Evolutionary conservation across 2,888 invertebrate species (phyloP).

Genomic region (Chironomus tentans): DNA sequence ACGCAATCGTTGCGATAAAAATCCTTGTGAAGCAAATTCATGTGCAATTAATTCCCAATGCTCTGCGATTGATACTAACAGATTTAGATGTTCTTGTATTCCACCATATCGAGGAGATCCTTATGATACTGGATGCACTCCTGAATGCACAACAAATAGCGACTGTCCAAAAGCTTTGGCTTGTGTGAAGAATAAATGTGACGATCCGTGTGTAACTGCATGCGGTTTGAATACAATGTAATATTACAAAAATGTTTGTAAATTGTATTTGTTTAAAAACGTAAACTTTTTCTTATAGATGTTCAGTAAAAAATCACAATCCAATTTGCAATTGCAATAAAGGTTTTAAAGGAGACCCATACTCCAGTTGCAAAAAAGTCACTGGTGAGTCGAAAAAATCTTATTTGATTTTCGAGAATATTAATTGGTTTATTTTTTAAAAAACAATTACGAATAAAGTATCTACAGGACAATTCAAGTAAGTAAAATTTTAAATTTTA

Average conservation of each 20-base stretch:
- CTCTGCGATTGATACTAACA: not conserved
- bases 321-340: slow-evolving; percentile 64
- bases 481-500: too few species aligned
- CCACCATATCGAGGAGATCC: slow-evolving; percentile 83
- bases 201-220: slow-evolving; percentile 67
- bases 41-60: slow-evolving; percentile 53
- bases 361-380: not conserved
- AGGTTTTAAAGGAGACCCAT: slow-evolving; percentile 54
- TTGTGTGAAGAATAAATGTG: slow-evolving; percentile 63
- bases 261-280: not conserved
- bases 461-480: too few species aligned
- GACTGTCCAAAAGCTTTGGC: slow-evolving; percentile 67
- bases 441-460: too few species aligned
- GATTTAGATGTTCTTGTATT: slow-evolving; percentile 77
- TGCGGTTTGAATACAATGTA: slow-evolving; percentile 60
- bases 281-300: slow-evolving; percentile 35
- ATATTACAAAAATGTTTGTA: not conserved
- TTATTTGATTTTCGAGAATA: too few species aligned
- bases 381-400: not conserved
- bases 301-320: slow-evolving; percentile 66
- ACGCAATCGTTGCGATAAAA: slow-evolving; percentile 61
- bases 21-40: slow-evolving; percentile 69
- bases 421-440: too few species aligned
- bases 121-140: slow-evolving; percentile 72
- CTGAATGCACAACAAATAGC: slow-evolving; percentile 73